Percentiles rank a stretch among this genome's conserved stretches.
These are phyloP conservation scores for Dicentrarchus labrax DNA, from an alignment of 2,113 vertebrate species.

Conservation along the genomic window DNA sequence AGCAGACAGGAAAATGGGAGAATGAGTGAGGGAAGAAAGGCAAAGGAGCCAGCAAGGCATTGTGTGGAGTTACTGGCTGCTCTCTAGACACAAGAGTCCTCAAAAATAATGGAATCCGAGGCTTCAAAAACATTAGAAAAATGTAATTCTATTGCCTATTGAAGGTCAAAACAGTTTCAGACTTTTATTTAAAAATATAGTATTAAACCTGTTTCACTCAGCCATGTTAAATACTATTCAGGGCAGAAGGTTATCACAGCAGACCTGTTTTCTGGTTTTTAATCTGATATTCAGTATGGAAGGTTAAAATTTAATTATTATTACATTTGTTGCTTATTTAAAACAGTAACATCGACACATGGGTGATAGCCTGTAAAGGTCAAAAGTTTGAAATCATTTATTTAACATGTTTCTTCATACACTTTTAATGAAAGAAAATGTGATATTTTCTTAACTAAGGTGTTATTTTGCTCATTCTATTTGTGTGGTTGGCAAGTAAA, in stretches of 20 bases:
- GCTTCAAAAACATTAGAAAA: slow-evolving; percentile 20
- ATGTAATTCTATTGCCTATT: slow-evolving; percentile 5
- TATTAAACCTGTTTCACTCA: background rate
- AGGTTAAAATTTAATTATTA: background rate
- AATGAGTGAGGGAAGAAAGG: background rate
- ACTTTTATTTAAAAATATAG: background rate
- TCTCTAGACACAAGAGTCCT: slow-evolving; percentile 44
- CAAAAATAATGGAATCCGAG: slow-evolving; percentile 36
- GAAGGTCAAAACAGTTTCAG: slow-evolving; percentile 25
- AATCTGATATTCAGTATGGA: background rate
- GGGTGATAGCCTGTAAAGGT: background rate
- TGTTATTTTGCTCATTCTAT: background rate
- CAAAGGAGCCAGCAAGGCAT: background rate
- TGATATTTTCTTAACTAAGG: background rate
- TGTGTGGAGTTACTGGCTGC: slow-evolving; percentile 11
- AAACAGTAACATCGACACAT: background rate
- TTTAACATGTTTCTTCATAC: background rate
- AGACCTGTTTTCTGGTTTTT: background rate
- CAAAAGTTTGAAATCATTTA: background rate
- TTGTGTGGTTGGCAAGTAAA: background rate
- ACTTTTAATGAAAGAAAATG: background rate
- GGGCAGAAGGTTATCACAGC: background rate
- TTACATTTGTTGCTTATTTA: background rate
- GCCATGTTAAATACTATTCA: background rate
- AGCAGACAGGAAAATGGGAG: slow-evolving; percentile 10